Percentiles rank a stretch among this genome's conserved stretches.
phyloP scores from a whole-genome alignment of 2,888 invertebrate species.

The Diaperis boleti region DNA sequence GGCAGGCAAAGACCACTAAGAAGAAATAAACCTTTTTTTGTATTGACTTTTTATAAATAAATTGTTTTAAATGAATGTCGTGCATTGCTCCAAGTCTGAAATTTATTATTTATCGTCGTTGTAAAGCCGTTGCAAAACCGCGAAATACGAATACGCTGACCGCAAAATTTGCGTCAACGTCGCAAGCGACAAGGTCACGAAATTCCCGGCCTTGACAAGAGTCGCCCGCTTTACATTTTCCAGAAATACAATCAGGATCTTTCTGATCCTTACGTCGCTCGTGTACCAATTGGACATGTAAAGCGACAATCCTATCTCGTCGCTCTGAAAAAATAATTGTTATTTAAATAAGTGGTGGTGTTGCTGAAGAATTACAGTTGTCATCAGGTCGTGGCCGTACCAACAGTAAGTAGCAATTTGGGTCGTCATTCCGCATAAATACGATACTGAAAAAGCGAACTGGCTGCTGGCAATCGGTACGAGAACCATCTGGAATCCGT shows the following conservation, averaged over 20 bases:
- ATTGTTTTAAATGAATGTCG: too few species aligned
- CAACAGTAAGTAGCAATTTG: constrained; percentile 40
- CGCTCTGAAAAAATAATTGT: background rate
- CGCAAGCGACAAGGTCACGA: constrained; percentile 67
- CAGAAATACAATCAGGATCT: constrained; percentile 65
- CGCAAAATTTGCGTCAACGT: constrained; percentile 61
- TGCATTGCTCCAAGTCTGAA: too few species aligned
- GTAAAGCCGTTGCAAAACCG: background rate
- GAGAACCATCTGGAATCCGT: constrained; percentile 35
- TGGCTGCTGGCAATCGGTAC: constrained; percentile 10
- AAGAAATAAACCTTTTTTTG: too few species aligned
- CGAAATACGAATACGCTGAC: constrained; percentile 4
- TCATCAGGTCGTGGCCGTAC: constrained; percentile 39
- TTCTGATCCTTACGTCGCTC: constrained; percentile 60
- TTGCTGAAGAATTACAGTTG: constrained; percentile 29
- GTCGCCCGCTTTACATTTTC: constrained; percentile 66
- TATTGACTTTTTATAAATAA: too few species aligned
- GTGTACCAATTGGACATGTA: constrained; percentile 63
- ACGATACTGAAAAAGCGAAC: constrained; percentile 15
- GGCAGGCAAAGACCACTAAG: too few species aligned
- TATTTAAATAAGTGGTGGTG: background rate
- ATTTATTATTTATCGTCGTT: too few species aligned
- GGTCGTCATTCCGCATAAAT: constrained; percentile 36
- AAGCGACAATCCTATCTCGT: constrained; percentile 60
- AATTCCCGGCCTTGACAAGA: constrained; percentile 64